Percentiles rank a stretch among this genome's conserved stretches.
These are phyloP conservation scores for Aricia agestis DNA, from an alignment of 1,140 invertebrate species.

Conservation along the genomic window DNA sequence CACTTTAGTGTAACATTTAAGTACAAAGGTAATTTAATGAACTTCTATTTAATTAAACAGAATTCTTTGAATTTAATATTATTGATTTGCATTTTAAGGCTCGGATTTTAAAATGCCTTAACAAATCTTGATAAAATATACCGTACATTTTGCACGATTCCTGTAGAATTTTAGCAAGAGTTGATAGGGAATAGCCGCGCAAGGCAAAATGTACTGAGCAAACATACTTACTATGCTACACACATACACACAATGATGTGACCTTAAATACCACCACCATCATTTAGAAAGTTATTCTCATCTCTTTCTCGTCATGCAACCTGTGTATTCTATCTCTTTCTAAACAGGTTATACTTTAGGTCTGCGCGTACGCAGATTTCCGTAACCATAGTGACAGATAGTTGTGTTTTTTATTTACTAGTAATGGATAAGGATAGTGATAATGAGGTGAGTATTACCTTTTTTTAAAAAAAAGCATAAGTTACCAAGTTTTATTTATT, in stretches of 20 bases:
- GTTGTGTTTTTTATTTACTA: slow-evolving; percentile 3
- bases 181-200: no score
- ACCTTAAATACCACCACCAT: slow-evolving; percentile 56
- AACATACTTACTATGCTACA: not conserved
- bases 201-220: not conserved
- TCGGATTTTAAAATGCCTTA: no score
- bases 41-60: no score
- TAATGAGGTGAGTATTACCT: not conserved
- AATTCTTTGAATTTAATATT: no score
- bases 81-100: no score
- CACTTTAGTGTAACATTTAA: no score
- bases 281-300: slow-evolving; percentile 59
- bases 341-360: slow-evolving; percentile 17
- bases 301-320: slow-evolving; percentile 36
- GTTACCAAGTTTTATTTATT: no score
- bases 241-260: slow-evolving; percentile 39
- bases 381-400: slow-evolving; percentile 4
- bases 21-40: no score
- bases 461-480: not conserved
- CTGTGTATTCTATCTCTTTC: slow-evolving; percentile 32
- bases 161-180: no score
- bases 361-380: slow-evolving; percentile 29
- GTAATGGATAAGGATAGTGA: not conserved
- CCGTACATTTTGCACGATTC: no score
- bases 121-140: no score